Evolutionary conservation across 2,113 vertebrate genomes (phyloP), one percentile per base, ranked within the genome.

Genomic region (Deroptyus accipitrinus): DNA sequence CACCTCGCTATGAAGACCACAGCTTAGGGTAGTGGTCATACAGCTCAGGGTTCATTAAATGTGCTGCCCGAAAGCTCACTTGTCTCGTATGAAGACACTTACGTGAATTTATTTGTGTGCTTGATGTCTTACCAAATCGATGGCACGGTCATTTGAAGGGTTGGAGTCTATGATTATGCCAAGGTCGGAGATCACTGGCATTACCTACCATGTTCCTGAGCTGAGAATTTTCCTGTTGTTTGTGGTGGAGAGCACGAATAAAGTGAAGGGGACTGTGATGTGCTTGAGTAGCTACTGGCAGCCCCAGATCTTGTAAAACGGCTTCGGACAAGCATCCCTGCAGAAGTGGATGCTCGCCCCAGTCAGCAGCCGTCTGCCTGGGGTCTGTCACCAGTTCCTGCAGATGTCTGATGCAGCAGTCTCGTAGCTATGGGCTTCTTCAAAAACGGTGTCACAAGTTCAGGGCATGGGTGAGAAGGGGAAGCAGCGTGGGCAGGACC

Each of bases 121-220:
- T 94, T 70, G 37, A 17, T 37, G 37, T 30, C n/a, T 90, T 41
- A 23, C 31, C 2, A 2, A 63, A 74, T 49, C 9, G 12, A 10
- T 15, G 33, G 39, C 2, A 7, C 41, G 6, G 44, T 49, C 3
- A 0, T 69, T 63, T 39, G 76, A 35, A 59, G 39, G n/a, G 30
- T 10, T 67, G 63, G 52, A 23, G 27, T 25, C 17, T 39, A 48
- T 55, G 41, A 4, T 37, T 13, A 30, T 33, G 31, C 31, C 0
- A 0, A n/a, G 23, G 48, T 17, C 2, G 2, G 78, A 42, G 75
- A 20, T 77, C 2, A 2, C 28, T 39, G 44, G 17, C 0, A 0
- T 70, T 55, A 28, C 1, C 51, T 84, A 9, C 39, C 1, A 0
- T 25, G 28, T 15, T 70, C 46, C 51, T 48, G 27, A 73, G 41